Conservation (phyloP, 2,797 vertebrate genomes). For the Ctenosaura bakeri region DNA sequence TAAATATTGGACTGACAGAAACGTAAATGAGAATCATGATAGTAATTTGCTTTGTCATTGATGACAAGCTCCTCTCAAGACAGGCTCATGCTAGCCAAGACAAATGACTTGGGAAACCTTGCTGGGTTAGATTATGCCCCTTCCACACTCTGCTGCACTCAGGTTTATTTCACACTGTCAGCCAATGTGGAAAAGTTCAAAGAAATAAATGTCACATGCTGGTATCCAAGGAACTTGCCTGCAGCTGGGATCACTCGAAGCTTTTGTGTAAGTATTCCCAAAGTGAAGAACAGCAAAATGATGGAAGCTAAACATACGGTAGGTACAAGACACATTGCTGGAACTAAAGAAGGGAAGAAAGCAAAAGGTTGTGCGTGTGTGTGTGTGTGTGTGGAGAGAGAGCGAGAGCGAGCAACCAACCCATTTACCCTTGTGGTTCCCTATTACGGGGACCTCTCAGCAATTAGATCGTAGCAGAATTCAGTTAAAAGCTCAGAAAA, state of each 20-base stretch:
- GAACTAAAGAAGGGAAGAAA: background rate
- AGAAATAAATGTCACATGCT: background rate
- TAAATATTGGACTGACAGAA: background rate
- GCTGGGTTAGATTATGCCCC: background rate
- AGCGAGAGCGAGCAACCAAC: background rate
- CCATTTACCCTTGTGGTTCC: background rate
- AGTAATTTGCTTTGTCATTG: background rate
- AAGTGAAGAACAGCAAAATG: slow-evolving; percentile 11
- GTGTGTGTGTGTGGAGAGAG: background rate
- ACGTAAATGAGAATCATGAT: background rate
- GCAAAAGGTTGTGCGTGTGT: too few species aligned
- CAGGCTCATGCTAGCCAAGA: background rate
- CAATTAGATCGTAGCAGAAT: slow-evolving; percentile 58
- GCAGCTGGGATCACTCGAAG: background rate
- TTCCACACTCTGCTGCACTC: background rate
- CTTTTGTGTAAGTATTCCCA: background rate
- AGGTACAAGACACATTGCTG: background rate
- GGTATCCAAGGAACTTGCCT: background rate
- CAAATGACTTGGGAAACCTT: background rate
- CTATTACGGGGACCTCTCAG: slow-evolving; percentile 14
- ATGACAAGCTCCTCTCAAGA: background rate
- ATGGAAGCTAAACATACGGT: slow-evolving; percentile 38
- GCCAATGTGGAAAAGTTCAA: slow-evolving; percentile 9
- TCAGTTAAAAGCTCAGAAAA: slow-evolving; percentile 51
- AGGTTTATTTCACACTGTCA: background rate